phyloP scores from a whole-genome alignment of 2,888 invertebrate genomes.

The Mimas tiliae region DNA sequence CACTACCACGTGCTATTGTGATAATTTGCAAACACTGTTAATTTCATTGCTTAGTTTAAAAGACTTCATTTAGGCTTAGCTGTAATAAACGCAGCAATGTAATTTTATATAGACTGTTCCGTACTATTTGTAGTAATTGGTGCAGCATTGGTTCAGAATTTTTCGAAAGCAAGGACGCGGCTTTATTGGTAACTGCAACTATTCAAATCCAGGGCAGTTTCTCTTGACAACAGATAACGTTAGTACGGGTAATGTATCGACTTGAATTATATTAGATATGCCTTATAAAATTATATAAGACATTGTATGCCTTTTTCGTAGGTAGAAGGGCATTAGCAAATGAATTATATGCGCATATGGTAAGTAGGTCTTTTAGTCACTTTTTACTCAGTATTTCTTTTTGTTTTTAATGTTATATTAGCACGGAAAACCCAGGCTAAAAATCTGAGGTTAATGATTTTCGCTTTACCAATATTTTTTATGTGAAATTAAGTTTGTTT shows the following conservation, averaged over 20 bases:
- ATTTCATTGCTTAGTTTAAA: slow-evolving; percentile 14
- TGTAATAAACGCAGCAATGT: slow-evolving; percentile 20
- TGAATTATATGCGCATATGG: not conserved
- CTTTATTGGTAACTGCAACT: slow-evolving; percentile 44
- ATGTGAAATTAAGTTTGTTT: no score
- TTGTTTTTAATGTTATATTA: no score
- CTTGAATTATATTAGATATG: slow-evolving; percentile 3
- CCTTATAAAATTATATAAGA: not conserved
- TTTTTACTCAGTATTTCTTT: no score
- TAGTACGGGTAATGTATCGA: slow-evolving; percentile 6
- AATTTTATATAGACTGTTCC: slow-evolving; percentile 17
- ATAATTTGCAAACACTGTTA: not conserved
- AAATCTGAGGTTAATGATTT: no score
- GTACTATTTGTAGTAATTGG: slow-evolving; percentile 11
- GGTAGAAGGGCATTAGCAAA: not conserved
- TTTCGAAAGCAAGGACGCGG: slow-evolving; percentile 64
- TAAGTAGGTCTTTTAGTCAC: no score
- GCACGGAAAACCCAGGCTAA: no score
- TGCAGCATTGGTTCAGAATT: slow-evolving; percentile 39
- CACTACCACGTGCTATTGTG: not conserved
- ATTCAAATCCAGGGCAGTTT: slow-evolving; percentile 51
- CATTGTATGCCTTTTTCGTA: not conserved
- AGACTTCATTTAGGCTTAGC: not conserved
- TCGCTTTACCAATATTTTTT: no score
- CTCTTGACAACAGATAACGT: slow-evolving; percentile 38